These are phyloP conservation scores for Lota lota DNA, from an alignment of 2,113 vertebrate species.

Conservation along the genomic window DNA sequence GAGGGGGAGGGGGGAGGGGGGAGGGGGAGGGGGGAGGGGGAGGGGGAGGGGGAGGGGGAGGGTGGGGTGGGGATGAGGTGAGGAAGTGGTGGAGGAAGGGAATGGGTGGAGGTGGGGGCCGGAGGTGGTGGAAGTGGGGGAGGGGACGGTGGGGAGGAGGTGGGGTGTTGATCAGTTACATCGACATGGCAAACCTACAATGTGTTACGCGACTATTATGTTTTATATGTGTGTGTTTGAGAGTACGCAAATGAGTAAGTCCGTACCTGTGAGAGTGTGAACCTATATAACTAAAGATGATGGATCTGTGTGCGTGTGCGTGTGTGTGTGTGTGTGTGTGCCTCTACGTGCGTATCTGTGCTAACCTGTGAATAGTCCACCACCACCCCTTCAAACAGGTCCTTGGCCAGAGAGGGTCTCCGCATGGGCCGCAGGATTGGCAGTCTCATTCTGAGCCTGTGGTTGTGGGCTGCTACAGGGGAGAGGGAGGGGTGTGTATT, in stretches of 20 bases:
- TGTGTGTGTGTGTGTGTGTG: neutral
- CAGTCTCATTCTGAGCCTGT: slow-evolving; percentile 80
- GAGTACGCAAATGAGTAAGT: neutral
- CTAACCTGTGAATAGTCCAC: slow-evolving; percentile 85
- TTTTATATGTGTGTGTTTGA: neutral
- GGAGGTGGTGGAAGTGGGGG: too few relatives aligned
- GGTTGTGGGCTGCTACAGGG: slow-evolving; percentile 76
- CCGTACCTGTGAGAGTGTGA: neutral
- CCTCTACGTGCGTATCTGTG: slow-evolving; percentile 4
- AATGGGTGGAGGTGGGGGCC: too few relatives aligned
- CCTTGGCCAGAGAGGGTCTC: slow-evolving; percentile 77
- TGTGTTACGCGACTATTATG: too few relatives aligned
- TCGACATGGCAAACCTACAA: too few relatives aligned
- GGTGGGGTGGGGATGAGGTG: too few relatives aligned
- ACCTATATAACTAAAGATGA: neutral
- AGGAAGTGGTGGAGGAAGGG: too few relatives aligned
- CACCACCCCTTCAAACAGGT: slow-evolving; percentile 86
- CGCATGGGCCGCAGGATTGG: slow-evolving; percentile 78
- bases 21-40: neutral
- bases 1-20: neutral
- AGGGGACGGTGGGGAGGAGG: too few relatives aligned
- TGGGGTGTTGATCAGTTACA: too few relatives aligned
- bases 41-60: too few relatives aligned
- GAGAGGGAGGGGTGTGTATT: neutral
- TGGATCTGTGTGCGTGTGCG: neutral